Evolutionary conservation across 2,797 vertebrate species (phyloP).

Genomic region (Anabacerthia variegaticeps): DNA sequence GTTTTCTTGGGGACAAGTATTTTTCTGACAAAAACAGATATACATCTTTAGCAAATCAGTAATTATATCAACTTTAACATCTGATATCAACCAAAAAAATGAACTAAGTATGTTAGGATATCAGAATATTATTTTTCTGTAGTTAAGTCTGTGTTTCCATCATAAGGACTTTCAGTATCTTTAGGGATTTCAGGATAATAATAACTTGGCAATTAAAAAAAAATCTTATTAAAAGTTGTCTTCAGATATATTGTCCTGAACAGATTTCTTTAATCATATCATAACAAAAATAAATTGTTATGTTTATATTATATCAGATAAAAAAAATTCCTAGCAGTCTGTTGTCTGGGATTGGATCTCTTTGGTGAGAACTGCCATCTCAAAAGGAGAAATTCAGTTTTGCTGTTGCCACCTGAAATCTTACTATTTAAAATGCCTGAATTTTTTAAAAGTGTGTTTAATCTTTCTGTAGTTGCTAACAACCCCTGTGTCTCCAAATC

Average conservation of each 20-base stretch:
- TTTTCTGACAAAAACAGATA: neutral
- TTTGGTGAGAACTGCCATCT: neutral
- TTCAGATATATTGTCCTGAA: neutral
- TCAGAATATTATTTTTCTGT: neutral
- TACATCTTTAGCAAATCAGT: neutral
- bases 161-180: neutral
- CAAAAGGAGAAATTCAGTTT: neutral
- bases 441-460: neutral
- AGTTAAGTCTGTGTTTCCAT: neutral
- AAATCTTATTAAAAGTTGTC: neutral
- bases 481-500: rapidly evolving
- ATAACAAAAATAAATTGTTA: neutral
- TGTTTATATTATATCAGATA: neutral
- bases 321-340: neutral
- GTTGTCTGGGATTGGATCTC: neutral
- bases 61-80: neutral
- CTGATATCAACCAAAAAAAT: neutral
- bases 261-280: neutral
- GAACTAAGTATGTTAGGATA: neutral
- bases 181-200: neutral
- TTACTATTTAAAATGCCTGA: neutral
- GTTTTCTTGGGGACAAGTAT: neutral
- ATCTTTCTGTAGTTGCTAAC: neutral
- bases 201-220: neutral
- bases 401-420: neutral